A percentile compares a stretch with the other conserved stretches of the same genome.
Conservation (phyloP, 2,888 invertebrate species). For the Melanotus villosus region DNA sequence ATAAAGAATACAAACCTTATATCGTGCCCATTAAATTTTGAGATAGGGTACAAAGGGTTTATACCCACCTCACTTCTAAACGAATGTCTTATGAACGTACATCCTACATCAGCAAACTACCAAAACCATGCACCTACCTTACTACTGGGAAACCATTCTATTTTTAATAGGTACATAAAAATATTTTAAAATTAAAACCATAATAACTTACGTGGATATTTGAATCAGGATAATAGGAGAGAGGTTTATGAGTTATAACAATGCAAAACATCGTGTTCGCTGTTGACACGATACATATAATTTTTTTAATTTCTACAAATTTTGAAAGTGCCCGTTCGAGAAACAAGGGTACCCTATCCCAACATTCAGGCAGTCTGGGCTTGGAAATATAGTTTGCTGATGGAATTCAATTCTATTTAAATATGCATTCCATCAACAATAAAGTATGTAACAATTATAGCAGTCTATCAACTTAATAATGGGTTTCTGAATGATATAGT, state of each 20-base stretch:
- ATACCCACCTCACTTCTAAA: conserved; percentile 32
- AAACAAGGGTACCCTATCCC: conserved; percentile 96
- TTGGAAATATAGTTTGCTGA: conserved; percentile 43
- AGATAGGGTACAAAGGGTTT: conserved; percentile 41
- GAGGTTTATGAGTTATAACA: background rate
- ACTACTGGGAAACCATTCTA: background rate
- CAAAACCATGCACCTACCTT: no score
- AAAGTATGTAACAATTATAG: background rate
- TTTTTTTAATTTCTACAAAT: conserved; percentile 35
- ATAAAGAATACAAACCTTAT: conserved; percentile 39
- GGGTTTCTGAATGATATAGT: no score
- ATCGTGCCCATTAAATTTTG: conserved; percentile 24
- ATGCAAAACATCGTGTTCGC: background rate
- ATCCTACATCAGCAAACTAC: no score
- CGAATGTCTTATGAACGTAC: no score
- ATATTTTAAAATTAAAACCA: no score
- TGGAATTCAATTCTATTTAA: background rate
- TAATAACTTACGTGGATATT: background rate
- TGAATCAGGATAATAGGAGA: conserved; percentile 10
- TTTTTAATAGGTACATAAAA: no score
- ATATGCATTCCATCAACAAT: background rate
- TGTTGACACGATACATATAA: background rate
- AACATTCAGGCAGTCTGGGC: conserved; percentile 90
- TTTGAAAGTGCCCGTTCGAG: conserved; percentile 68
- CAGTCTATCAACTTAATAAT: background rate